These are phyloP conservation scores for Lota lota DNA, from an alignment of 2,113 vertebrate genomes.

Conservation along the genomic window DNA sequence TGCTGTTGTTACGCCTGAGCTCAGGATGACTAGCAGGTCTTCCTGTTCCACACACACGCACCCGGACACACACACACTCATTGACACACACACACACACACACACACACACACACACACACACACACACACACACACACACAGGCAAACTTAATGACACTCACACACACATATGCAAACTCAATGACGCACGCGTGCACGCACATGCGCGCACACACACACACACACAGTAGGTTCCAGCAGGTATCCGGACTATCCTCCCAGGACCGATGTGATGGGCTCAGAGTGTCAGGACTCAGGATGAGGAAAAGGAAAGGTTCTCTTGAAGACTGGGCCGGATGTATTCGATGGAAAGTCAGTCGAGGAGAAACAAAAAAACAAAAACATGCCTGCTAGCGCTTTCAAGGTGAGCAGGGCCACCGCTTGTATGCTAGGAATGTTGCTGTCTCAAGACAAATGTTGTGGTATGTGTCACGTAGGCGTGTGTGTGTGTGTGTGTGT, in stretches of 20 bases:
- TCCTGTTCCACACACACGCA: constrained; percentile 56
- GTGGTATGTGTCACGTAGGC: constrained; percentile 19
- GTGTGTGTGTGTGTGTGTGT: neutral
- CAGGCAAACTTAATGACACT: neutral
- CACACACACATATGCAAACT: neutral
- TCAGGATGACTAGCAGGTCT: constrained; percentile 43
- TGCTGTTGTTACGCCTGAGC: constrained; percentile 52
- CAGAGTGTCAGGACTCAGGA: constrained; percentile 30
- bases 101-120: neutral
- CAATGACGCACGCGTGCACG: neutral
- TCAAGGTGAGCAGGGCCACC: constrained; percentile 34
- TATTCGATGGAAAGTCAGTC: constrained; percentile 58
- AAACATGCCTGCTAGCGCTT: too few relatives aligned
- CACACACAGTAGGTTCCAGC: constrained; percentile 24
- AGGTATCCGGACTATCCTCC: constrained; percentile 71
- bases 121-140: neutral
- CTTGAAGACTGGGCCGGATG: constrained; percentile 59
- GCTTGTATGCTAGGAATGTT: constrained; percentile 53
- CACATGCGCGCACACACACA: constrained; percentile 7
- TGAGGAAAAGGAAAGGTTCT: constrained; percentile 56
- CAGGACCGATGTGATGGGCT: constrained; percentile 56
- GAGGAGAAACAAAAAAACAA: constrained; percentile 26
- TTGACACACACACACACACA: neutral
- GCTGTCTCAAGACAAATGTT: constrained; percentile 32
- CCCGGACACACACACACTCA: neutral